Conservation (phyloP, 2,888 invertebrate species). For the Luffia ferchaultella region DNA sequence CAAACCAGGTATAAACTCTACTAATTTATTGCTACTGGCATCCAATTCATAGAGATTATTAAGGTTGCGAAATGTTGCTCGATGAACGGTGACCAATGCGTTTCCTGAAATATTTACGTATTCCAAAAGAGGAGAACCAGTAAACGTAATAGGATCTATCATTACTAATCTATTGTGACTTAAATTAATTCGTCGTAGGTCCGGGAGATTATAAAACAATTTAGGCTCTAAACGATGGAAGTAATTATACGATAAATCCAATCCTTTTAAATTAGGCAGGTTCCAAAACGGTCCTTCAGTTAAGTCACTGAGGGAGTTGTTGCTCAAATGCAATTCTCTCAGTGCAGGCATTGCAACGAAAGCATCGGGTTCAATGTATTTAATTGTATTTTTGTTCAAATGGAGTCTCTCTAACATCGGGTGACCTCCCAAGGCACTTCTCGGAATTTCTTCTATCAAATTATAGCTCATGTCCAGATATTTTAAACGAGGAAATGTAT, state of each 20-base stretch:
- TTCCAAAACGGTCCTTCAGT: constrained; percentile 84
- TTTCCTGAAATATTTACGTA: constrained; percentile 84
- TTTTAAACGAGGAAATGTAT: constrained; percentile 78
- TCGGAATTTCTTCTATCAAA: constrained; percentile 77
- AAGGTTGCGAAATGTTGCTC: constrained; percentile 79
- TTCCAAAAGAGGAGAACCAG: constrained; percentile 76
- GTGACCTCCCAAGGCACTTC: constrained; percentile 81
- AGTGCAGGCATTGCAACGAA: constrained; percentile 86
- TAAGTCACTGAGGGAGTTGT: constrained; percentile 81
- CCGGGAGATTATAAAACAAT: constrained; percentile 78
- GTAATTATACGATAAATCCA: constrained; percentile 81
- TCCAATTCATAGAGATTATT: constrained; percentile 82
- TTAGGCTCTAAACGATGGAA: constrained; percentile 76
- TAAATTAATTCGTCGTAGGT: constrained; percentile 77
- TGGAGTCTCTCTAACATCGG: constrained; percentile 82
- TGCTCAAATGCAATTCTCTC: constrained; percentile 80
- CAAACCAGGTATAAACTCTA: constrained; percentile 80
- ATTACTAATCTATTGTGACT: constrained; percentile 76
- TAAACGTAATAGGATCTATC: constrained; percentile 77
- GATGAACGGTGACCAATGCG: constrained; percentile 73
- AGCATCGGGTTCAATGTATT: constrained; percentile 78
- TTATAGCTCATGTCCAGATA: constrained; percentile 84
- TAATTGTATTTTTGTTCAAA: constrained; percentile 80
- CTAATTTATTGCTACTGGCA: constrained; percentile 74
- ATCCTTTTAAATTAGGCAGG: constrained; percentile 82